Evolutionary conservation across 1,140 invertebrate species (phyloP).

Genomic region (Leptinotarsa texana): DNA sequence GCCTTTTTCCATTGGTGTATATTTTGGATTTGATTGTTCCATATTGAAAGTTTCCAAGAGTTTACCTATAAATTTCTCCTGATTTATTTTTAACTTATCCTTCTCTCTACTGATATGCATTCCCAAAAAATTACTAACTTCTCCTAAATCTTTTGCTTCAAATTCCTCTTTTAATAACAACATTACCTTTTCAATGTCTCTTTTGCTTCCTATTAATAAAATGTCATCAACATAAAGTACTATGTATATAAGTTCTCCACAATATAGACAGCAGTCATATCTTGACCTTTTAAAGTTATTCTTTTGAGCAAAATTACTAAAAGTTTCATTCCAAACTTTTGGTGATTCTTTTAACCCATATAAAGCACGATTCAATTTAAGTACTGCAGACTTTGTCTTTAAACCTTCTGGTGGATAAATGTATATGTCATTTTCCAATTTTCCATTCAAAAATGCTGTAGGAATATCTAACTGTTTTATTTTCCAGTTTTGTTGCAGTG

Average conservation of each 20-base stretch:
- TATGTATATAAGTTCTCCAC: background rate
- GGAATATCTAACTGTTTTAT: background rate
- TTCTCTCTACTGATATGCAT: conserved; percentile 20
- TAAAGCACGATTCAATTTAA: conserved; percentile 28
- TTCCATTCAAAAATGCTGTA: background rate
- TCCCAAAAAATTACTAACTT: conserved; percentile 27
- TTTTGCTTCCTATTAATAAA: conserved; percentile 18
- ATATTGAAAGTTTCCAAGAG: background rate
- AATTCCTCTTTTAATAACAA: conserved; percentile 14
- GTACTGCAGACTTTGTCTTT: background rate
- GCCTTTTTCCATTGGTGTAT: conserved; percentile 15
- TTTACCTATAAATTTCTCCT: conserved; percentile 8
- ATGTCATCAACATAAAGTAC: conserved; percentile 26
- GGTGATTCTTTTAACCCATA: conserved; percentile 29
- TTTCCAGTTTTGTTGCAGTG: background rate
- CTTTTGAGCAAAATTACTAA: conserved; percentile 29
- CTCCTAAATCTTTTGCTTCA: conserved; percentile 24
- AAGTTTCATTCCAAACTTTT: conserved; percentile 30
- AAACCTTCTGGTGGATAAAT: conserved; percentile 4
- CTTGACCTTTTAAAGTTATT: conserved; percentile 26
- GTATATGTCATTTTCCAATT: background rate
- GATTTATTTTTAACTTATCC: background rate
- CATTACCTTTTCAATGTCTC: conserved; percentile 11
- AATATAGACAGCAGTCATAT: conserved; percentile 20
- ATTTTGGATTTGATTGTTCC: conserved; percentile 4